Evolutionary conservation across 2,888 invertebrate species (phyloP).

Genomic region (Chesias legatella): DNA sequence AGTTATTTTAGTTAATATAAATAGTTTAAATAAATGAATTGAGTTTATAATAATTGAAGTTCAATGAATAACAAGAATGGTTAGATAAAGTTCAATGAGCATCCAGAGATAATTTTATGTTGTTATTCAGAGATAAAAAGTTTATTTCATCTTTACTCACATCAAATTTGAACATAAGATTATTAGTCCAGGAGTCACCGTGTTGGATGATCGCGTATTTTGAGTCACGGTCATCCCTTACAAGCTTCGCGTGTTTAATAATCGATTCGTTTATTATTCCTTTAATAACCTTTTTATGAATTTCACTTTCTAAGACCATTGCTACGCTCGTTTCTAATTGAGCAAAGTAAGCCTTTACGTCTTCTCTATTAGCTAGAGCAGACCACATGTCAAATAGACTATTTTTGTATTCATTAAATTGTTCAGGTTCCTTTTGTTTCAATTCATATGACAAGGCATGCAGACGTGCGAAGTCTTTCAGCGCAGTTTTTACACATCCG

Average conservation of each 20-base stretch:
- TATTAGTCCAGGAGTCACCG: conserved; percentile 47
- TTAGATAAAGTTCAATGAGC: no score
- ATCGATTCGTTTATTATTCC: conserved; percentile 10
- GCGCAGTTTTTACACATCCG: conserved; percentile 31
- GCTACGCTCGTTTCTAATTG: conserved; percentile 12
- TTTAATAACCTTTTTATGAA: conserved; percentile 18
- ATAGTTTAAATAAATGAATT: no score
- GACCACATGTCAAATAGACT: conserved; percentile 26
- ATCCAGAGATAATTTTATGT: no score
- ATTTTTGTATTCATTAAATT: conserved; percentile 22
- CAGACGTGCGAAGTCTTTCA: conserved; percentile 37
- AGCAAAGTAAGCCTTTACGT: conserved; percentile 6
- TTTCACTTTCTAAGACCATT: conserved; percentile 19
- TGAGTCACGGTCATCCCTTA: conserved; percentile 23
- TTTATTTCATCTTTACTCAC: conserved; percentile 19
- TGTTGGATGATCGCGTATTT: conserved; percentile 38
- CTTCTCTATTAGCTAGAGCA: neutral
- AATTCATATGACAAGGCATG: conserved; percentile 41
- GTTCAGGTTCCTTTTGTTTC: conserved; percentile 34
- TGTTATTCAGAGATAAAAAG: no score
- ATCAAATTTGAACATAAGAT: conserved; percentile 41
- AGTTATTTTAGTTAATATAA: no score
- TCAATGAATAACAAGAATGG: no score
- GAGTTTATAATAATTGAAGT: no score
- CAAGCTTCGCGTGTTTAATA: conserved; percentile 13